These are phyloP conservation scores for Thymelicus lineola DNA, from an alignment of 2,888 invertebrate genomes.

Conservation along the genomic window DNA sequence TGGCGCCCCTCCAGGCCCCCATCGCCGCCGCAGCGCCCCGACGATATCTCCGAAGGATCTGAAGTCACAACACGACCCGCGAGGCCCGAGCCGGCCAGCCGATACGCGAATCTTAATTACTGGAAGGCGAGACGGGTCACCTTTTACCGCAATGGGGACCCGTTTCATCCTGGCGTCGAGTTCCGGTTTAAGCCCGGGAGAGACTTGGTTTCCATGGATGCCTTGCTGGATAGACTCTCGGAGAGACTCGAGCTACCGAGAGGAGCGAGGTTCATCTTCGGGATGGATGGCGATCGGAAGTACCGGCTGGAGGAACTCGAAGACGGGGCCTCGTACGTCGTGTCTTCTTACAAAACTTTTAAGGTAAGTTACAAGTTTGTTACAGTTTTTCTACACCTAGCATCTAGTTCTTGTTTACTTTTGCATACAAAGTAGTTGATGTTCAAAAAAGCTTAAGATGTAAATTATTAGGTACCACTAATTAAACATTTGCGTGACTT, in stretches of 20 bases:
- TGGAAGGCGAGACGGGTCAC: conserved; percentile 95
- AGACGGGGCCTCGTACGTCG: conserved; percentile 96
- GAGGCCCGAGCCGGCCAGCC: conserved; percentile 84
- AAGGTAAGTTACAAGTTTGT: conserved; percentile 85
- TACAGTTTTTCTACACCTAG: background rate
- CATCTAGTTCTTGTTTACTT: background rate
- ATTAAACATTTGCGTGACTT: conserved; percentile 36
- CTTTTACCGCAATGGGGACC: conserved; percentile 97
- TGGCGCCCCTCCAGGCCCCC: conserved; percentile 76
- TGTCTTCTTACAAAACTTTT: conserved; percentile 96
- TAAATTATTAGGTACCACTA: conserved; percentile 29
- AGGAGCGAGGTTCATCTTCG: conserved; percentile 96
- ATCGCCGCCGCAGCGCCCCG: conserved; percentile 73
- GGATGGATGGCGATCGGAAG: conserved; percentile 95
- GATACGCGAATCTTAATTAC: conserved; percentile 92
- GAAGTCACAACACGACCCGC: conserved; percentile 85
- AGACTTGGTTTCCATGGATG: conserved; percentile 94
- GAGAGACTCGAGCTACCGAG: conserved; percentile 94
- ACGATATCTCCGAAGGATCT: conserved; percentile 78
- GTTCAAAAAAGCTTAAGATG: conserved; percentile 16
- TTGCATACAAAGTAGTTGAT: conserved; percentile 13
- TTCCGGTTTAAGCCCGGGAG: conserved; percentile 94
- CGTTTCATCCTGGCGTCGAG: conserved; percentile 95
- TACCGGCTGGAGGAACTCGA: conserved; percentile 93
- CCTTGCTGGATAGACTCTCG: conserved; percentile 93